Conservation (phyloP, 2,113 vertebrate species). For the Oreochromis tanganicae region DNA sequence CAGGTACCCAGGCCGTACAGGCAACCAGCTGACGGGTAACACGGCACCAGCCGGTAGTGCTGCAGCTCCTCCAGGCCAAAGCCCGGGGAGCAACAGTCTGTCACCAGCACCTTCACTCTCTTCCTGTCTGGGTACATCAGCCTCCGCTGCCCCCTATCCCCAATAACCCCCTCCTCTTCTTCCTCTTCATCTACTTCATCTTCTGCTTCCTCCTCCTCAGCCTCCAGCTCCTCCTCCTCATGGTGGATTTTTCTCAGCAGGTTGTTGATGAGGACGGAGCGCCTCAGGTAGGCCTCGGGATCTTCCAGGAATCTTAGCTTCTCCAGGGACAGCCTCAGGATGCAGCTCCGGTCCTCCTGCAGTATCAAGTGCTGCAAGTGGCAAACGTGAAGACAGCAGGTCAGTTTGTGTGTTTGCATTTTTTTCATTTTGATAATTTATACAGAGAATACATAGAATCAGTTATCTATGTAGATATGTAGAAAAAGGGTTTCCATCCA, state of each 20-base stretch:
- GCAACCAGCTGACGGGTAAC: conserved; percentile 77
- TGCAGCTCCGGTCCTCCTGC: conserved; percentile 92
- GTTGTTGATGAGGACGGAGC: conserved; percentile 99
- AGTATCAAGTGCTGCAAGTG: conserved; percentile 87
- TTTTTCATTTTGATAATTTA: not conserved
- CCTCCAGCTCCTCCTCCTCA: conserved; percentile 80
- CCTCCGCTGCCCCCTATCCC: conserved; percentile 67
- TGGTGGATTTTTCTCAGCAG: conserved; percentile 95
- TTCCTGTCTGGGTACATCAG: conserved; percentile 76
- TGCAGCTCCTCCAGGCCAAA: conserved; percentile 86
- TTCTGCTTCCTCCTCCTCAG: conserved; percentile 76
- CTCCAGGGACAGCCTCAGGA: conserved; percentile 93
- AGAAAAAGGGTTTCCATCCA: not conserved
- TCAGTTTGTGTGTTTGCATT: not conserved
- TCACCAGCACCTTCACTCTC: conserved; percentile 89
- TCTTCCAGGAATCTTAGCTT: conserved; percentile 96
- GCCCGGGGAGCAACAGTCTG: conserved; percentile 83
- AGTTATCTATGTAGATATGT: not conserved
- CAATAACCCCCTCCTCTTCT: not conserved
- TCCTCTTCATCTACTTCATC: conserved; percentile 78
- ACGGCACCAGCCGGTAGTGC: conserved; percentile 86
- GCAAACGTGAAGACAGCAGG: not conserved
- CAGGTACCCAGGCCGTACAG: conserved; percentile 83
- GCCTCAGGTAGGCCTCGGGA: conserved; percentile 89
- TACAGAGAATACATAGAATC: not conserved